These are phyloP conservation scores for Amphilophus citrinellus DNA, from an alignment of 2,113 vertebrate species.

Conservation along the genomic window DNA sequence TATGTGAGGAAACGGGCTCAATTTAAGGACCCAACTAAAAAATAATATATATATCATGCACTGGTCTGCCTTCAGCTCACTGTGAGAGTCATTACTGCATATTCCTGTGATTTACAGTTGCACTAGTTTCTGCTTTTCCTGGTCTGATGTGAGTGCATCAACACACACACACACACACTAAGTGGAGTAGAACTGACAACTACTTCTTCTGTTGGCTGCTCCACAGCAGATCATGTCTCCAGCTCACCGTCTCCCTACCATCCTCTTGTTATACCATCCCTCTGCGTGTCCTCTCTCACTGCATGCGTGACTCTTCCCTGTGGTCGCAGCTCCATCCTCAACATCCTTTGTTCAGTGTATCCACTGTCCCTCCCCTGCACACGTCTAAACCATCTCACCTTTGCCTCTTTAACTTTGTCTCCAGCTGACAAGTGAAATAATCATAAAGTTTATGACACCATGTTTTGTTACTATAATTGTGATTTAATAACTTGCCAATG, in stretches of 20 bases:
- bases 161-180: no score
- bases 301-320: background rate
- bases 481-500: background rate
- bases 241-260: background rate
- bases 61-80: background rate
- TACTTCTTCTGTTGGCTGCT: background rate
- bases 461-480: background rate
- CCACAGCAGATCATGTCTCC: background rate
- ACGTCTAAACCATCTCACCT: background rate
- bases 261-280: background rate
- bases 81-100: background rate
- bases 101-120: background rate
- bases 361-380: background rate
- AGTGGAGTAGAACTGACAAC: background rate
- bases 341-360: background rate
- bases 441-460: background rate
- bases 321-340: background rate
- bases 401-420: background rate
- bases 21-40: background rate
- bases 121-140: rapidly evolving
- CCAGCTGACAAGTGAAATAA: background rate
- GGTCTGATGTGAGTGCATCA: background rate
- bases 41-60: background rate
- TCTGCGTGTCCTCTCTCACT: background rate
- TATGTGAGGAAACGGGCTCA: rapidly evolving